Base-by-base conservation (phyloP, 2,888 invertebrate species). In the Drosophila kuntzei region DNA sequence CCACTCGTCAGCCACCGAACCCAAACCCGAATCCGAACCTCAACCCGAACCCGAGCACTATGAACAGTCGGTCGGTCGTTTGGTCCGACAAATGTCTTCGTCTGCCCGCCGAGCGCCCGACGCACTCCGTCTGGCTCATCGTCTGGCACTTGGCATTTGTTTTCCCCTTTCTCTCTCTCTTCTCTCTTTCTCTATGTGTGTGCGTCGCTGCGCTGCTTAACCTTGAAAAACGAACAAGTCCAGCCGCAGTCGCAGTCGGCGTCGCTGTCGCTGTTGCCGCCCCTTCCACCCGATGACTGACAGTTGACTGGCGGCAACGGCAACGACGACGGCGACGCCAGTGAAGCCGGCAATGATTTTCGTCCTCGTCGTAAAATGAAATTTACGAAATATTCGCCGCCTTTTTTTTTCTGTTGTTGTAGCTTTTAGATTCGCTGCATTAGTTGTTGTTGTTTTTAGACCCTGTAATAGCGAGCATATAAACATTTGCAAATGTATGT, bases 161-260 rank as follows among this genome's bases (percentile, higher is more conserved):
- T 14, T 64, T 25, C 14, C 27, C n/a, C n/a, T 18, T 36, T 39
- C 27, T 39, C 39, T 8, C 50, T 5, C 14, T 22, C 18, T 50
- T 60, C 58, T 57, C 36, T 71, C 70, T 65, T 44, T 55, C 39
- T 32, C 6, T 34, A 6, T 34, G n/a, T 34, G 7, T 34, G 34
- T 34, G 55, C 51, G 32, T 46, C 39, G 67, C 67, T 63, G 63
- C 65, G 69, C 74, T 71, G 82, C 78, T 90, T 90, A 90, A 90
- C 90, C 90, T 90, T 90, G 90, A 90, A 90, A 90, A 91, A 90
- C 89, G 90, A 90, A 90, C 85, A 89, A 90, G 89, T 90, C 90
- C 90, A 89, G 90, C 75, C 84, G 83, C 76, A 70, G 71, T 76
- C 63, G 57, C 59, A 49, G 53, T 39, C 54, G 49, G 64, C 9